Base-by-base conservation (phyloP, 1,140 invertebrate genomes). In the Pseudomyrmex sp. region DNA sequence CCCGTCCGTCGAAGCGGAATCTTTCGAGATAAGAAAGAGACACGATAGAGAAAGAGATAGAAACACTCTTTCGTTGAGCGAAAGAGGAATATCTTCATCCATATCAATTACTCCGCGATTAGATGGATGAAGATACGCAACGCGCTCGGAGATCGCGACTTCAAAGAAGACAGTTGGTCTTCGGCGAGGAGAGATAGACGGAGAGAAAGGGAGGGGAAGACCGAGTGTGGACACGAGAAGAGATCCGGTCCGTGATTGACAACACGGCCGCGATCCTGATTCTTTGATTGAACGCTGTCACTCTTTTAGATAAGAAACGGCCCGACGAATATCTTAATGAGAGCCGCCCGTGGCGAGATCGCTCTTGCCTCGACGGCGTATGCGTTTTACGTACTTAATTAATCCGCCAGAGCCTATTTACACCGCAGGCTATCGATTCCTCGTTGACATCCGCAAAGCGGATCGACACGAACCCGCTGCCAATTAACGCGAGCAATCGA, bases 101-200 rank as follows among this genome's bases (percentile, higher is more conserved):
- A 93, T 94, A 94, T 94, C 93, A 94, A 94, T 94, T 94, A 94
- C 93, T 94, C 93, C 90, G 91, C 92, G 94, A 94, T 94, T 94
- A 94, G 93, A 94, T 94, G 92, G 91, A 92, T 91, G 89, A 91
- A 94, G 93, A 94, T 94, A 94, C 63, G 84, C 18, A 65, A 68
- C 68, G 61, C 52, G 61, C 52, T 84, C 63, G 58, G 20, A 18
- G 5, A 76, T 59, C 26, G 83, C 54, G 72, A 48, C 65, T 20
- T 79, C 20, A 48, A 59, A 70, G 65, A 70, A 48, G 76, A 70
- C 76, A 79, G 65, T 79, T 70, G 20, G 58, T 70, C 23, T 50
- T 66, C 13, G 35, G 52, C 18, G 54, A 65, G 54, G 58, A 46
- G 59, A 83, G 56, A 15, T 7, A 59, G 66, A 15, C 12, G 54